Percentiles rank a stretch among this genome's conserved stretches.
Conservation (phyloP, 2,113 vertebrate species). For the Odocoileus virginianus region DNA sequence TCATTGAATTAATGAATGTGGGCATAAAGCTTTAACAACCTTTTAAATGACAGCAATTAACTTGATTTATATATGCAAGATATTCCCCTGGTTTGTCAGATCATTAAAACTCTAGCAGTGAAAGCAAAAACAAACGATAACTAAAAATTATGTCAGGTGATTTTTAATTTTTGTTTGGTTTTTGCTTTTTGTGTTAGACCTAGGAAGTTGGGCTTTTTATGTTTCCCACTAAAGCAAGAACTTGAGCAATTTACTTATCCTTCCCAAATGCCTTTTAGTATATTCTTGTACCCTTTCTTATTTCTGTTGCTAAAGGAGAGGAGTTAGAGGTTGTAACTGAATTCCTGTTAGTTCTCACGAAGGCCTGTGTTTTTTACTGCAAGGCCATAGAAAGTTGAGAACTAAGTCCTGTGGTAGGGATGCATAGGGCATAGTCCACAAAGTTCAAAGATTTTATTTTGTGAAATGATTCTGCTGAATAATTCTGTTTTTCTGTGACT, state of each 20-base stretch:
- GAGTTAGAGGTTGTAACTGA: background rate
- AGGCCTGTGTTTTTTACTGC: background rate
- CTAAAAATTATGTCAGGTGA: conserved; percentile 34
- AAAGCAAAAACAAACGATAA: conserved; percentile 30
- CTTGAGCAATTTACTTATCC: background rate
- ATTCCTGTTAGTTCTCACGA: background rate
- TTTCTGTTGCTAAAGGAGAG: conserved; percentile 1
- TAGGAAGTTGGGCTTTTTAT: background rate
- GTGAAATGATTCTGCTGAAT: background rate
- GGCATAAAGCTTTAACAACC: conserved; percentile 28
- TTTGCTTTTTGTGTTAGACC: conserved; percentile 7
- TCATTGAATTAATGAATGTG: conserved; percentile 46
- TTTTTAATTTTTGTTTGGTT: background rate
- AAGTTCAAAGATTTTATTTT: conserved; percentile 8
- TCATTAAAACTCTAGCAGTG: conserved; percentile 24
- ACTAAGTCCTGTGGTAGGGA: background rate
- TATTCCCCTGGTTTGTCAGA: conserved; percentile 6
- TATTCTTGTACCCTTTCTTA: background rate
- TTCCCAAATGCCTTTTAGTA: background rate
- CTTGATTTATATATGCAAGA: conserved; percentile 25
- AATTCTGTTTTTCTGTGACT: background rate
- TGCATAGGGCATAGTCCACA: background rate
- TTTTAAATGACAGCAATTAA: conserved; percentile 43
- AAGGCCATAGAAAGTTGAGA: background rate
- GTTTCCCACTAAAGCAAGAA: background rate